Evolutionary conservation across 1,140 invertebrate genomes (phyloP).

Genomic region (Drosophila ironensis): DNA sequence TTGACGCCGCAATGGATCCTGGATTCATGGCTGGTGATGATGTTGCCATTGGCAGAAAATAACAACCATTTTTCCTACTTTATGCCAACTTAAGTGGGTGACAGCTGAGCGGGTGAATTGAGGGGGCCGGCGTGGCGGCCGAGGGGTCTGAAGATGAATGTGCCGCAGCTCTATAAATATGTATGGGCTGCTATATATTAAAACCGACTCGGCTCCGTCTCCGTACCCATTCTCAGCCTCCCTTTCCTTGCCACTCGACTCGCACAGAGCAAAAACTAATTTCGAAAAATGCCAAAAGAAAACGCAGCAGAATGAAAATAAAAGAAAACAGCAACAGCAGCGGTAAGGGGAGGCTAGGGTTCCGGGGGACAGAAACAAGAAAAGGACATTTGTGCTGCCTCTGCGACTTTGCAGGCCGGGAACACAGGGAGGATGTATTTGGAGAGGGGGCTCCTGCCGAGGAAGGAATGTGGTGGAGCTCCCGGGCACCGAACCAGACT

Average conservation of each 20-base stretch:
- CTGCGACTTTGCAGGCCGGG: slow-evolving; percentile 39
- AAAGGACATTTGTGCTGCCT: slow-evolving; percentile 77
- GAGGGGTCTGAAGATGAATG: slow-evolving; percentile 75
- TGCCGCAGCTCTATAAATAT: slow-evolving; percentile 81
- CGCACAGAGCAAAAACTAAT: slow-evolving; percentile 79
- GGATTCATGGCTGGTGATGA: slow-evolving; percentile 53
- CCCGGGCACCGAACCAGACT: slow-evolving; percentile 47
- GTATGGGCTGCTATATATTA: slow-evolving; percentile 81
- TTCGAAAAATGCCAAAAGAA: slow-evolving; percentile 82
- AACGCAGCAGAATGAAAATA: slow-evolving; percentile 76
- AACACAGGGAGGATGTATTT: background rate
- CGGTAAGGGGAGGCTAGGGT: slow-evolving; percentile 5
- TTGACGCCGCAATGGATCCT: slow-evolving; percentile 43
- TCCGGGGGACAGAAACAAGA: slow-evolving; percentile 40
- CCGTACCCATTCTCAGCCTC: slow-evolving; percentile 6
- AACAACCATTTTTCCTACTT: slow-evolving; percentile 73
- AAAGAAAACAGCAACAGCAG: slow-evolving; percentile 56
- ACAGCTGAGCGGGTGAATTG: slow-evolving; percentile 28
- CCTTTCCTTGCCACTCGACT: slow-evolving; percentile 40
- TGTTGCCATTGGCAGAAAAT: slow-evolving; percentile 54
- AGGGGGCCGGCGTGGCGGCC: background rate
- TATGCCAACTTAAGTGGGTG: slow-evolving; percentile 78
- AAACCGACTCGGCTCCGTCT: slow-evolving; percentile 71
- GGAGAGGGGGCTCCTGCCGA: background rate
- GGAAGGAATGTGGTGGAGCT: slow-evolving; percentile 38